Evolutionary conservation across 2,113 vertebrate species (phyloP).

Genomic region (Calidris pugnax): DNA sequence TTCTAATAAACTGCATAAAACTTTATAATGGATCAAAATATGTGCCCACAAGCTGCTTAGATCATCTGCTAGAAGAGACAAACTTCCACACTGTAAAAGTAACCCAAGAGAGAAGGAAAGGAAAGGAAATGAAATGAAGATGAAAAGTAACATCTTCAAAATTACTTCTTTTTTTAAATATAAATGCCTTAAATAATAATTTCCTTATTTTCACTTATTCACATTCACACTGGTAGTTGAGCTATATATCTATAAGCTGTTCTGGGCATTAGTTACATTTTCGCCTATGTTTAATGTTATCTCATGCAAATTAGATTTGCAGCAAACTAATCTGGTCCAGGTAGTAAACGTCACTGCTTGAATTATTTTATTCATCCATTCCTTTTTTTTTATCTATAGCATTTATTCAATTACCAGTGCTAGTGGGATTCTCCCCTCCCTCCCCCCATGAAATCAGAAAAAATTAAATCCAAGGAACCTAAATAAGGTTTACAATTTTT

Average conservation of each 20-base stretch:
- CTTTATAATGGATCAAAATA: conserved; percentile 39
- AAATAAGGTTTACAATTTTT: conserved; percentile 20
- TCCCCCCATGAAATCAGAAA: conserved; percentile 68
- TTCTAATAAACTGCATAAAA: conserved; percentile 27
- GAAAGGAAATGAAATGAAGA: conserved; percentile 2
- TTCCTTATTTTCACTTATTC: conserved; percentile 9
- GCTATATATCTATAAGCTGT: not conserved
- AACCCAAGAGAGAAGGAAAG: not conserved
- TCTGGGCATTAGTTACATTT: conserved; percentile 33
- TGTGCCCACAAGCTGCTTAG: not conserved
- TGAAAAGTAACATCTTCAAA: not conserved
- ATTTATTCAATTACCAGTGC: conserved; percentile 60
- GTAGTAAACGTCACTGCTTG: conserved; percentile 63
- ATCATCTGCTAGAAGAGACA: not conserved
- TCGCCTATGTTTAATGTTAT: conserved; percentile 28
- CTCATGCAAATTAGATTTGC: conserved; percentile 53
- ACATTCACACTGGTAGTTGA: not conserved
- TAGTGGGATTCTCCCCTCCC: conserved; percentile 23
- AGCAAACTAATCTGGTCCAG: conserved; percentile 49
- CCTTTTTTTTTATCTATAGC: not conserved
- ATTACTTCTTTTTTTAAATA: not conserved
- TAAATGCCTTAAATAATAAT: not conserved
- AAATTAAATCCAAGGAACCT: conserved; percentile 58
- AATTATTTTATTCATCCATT: conserved; percentile 61
- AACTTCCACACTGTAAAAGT: not conserved